A percentile compares a stretch with the other conserved stretches of the same genome.
Conservation (phyloP, 1,140 invertebrate species). For the Protaetia brevitarsis region DNA sequence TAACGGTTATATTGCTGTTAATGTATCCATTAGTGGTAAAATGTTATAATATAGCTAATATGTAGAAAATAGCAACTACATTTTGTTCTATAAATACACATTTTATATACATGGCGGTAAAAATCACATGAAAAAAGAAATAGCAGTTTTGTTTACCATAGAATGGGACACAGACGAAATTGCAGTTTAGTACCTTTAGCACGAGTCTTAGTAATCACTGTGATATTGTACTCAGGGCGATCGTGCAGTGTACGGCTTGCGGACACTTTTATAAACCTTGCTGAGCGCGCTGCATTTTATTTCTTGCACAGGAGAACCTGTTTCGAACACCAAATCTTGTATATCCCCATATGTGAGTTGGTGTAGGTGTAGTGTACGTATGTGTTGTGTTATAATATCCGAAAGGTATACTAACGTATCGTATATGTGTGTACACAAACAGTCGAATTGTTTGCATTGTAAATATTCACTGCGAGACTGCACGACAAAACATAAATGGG, state of each 20-base stretch:
- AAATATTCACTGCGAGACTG: not conserved
- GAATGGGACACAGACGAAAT: constrained; percentile 16
- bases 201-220: constrained; percentile 31
- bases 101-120: too few species aligned
- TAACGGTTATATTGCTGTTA: too few species aligned
- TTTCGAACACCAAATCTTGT: not conserved
- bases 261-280: constrained; percentile 28
- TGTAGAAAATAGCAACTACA: not conserved
- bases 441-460: not conserved
- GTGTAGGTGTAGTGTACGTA: not conserved
- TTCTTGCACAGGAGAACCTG: constrained; percentile 10
- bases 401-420: not conserved
- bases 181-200: constrained; percentile 27
- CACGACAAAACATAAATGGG: constrained; percentile 7
- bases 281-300: constrained; percentile 19
- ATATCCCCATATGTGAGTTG: not conserved
- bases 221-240: constrained; percentile 29
- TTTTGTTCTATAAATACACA: too few species aligned
- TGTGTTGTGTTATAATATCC: not conserved
- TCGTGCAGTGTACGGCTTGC: constrained; percentile 26
- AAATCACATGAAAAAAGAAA: not conserved
- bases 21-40: too few species aligned
- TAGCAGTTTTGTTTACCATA: not conserved
- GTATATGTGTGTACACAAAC: not conserved
- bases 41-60: too few species aligned